Conservation (phyloP, 2,888 invertebrate genomes). For the Asteroscopus sphinx region DNA sequence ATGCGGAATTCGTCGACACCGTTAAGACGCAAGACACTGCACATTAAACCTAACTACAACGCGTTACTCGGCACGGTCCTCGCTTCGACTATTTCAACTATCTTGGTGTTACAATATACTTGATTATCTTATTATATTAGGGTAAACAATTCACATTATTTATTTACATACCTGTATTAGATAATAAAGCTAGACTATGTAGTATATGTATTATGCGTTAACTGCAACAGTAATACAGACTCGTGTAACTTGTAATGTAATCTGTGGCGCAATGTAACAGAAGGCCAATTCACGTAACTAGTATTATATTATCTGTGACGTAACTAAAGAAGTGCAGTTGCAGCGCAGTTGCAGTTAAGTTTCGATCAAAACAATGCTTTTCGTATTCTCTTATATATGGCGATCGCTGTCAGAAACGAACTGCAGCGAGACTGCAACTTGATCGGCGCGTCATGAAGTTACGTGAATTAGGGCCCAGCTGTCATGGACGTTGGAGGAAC, state of each 20-base stretch:
- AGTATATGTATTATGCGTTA: conserved; percentile 42
- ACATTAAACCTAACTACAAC: conserved; percentile 50
- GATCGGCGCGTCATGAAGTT: no score
- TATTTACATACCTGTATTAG: conserved; percentile 48
- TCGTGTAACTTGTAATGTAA: conserved; percentile 41
- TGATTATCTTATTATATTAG: conserved; percentile 40
- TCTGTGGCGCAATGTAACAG: conserved; percentile 4
- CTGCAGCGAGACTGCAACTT: no score
- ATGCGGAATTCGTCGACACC: conserved; percentile 72
- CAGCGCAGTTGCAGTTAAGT: no score
- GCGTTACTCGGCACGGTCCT: conserved; percentile 49
- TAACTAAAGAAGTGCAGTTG: no score
- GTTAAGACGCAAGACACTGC: conserved; percentile 80
- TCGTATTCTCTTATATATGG: no score
- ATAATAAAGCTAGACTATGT: conserved; percentile 38
- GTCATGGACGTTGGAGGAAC: conserved; percentile 14
- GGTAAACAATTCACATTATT: conserved; percentile 53
- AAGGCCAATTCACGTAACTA: no score
- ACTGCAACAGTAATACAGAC: conserved; percentile 35
- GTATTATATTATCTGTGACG: no score
- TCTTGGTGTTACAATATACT: conserved; percentile 30
- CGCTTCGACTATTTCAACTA: conserved; percentile 46
- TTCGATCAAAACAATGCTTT: no score
- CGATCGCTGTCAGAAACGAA: no score
- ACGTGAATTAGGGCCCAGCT: no score